phyloP scores from a whole-genome alignment of 2,888 invertebrate genomes.

The Hanleya hanleyi region DNA sequence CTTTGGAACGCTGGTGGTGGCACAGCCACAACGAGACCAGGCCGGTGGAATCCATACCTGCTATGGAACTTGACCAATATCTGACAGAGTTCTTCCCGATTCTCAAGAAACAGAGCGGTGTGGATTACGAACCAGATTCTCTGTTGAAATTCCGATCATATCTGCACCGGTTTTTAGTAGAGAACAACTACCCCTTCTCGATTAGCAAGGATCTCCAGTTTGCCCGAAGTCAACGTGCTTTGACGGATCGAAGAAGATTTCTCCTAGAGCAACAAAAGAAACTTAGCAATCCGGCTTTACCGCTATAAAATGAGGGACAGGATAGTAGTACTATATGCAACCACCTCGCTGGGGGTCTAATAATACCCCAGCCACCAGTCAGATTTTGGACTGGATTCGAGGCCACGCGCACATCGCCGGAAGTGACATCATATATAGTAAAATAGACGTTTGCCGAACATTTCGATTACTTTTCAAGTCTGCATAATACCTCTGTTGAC shows the following conservation, averaged over 20 bases:
- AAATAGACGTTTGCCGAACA: no score
- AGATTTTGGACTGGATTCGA: no score
- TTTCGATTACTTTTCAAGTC: no score
- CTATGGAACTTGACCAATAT: neutral
- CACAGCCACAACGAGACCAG: neutral
- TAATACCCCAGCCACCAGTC: no score
- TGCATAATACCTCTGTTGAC: no score
- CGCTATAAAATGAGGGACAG: no score
- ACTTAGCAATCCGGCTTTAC: no score
- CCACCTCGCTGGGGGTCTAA: no score
- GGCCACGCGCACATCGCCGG: no score
- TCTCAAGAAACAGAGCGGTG: neutral
- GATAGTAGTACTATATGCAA: no score
- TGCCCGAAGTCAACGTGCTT: neutral
- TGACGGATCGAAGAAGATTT: neutral
- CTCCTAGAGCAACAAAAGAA: neutral
- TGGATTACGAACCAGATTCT: neutral
- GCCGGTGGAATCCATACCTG: neutral
- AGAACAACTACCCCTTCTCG: neutral
- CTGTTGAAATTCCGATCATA: neutral
- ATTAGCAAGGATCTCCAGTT: neutral
- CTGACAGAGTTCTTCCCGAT: neutral
- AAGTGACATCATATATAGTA: no score
- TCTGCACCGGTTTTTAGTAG: neutral
- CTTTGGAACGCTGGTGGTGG: neutral